Conservation (phyloP, 2,113 vertebrate genomes). For the Pterocles orientalis region DNA sequence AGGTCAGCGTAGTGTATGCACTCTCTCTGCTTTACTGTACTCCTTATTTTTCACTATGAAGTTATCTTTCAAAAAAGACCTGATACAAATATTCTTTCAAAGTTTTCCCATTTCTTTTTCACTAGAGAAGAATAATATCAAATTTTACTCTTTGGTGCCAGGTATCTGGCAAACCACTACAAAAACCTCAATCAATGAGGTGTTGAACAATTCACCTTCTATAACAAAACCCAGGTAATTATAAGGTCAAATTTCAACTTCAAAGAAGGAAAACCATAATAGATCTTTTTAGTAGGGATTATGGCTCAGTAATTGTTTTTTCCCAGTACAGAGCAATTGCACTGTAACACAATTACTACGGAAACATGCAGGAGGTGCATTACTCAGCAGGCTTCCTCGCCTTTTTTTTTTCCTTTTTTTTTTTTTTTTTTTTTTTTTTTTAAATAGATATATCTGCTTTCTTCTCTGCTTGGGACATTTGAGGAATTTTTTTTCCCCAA, state of each 20-base stretch:
- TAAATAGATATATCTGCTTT: background rate
- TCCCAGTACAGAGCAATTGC: background rate
- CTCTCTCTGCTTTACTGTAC: background rate
- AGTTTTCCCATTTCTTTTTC: background rate
- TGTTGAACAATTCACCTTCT: conserved; percentile 14
- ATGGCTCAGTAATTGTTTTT: background rate
- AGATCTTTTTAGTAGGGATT: background rate
- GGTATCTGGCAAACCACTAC: background rate
- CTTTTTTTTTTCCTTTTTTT: too few species aligned
- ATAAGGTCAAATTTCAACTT: conserved; percentile 50
- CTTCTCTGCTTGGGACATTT: background rate
- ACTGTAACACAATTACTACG: background rate
- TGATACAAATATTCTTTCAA: background rate
- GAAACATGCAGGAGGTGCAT: background rate
- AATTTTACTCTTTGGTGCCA: background rate
- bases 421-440: background rate
- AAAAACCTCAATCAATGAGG: background rate
- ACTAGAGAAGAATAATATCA: background rate
- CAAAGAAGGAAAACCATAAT: conserved; percentile 31
- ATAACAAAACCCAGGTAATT: conserved; percentile 41
- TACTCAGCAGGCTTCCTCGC: too few species aligned
- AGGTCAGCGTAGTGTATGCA: background rate
- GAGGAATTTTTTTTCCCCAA: background rate
- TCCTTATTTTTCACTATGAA: background rate
- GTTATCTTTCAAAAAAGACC: background rate